Conservation (phyloP, 2,888 invertebrate genomes). For the Erynnis tages region DNA sequence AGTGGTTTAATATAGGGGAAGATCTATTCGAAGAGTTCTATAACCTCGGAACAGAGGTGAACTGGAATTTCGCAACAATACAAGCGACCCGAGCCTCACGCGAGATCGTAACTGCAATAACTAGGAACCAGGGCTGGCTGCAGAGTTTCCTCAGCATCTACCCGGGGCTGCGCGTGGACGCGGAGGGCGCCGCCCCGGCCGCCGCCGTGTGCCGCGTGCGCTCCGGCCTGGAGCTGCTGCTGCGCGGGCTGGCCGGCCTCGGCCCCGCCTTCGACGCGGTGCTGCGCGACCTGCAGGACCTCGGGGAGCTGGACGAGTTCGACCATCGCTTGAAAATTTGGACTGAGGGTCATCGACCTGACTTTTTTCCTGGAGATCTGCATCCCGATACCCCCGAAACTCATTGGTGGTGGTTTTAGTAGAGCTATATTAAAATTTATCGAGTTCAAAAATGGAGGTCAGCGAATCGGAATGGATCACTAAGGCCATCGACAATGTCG, state of each 20-base stretch:
- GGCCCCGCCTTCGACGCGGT: constrained; percentile 31
- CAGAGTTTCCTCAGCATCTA: constrained; percentile 34
- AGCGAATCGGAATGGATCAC: constrained; percentile 33
- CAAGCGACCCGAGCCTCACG: constrained; percentile 20
- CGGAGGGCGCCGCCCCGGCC: constrained; percentile 32
- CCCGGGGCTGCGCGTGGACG: constrained; percentile 32
- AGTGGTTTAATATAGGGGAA: constrained; percentile 36
- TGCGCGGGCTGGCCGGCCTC: constrained; percentile 30
- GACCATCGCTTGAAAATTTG: constrained; percentile 34
- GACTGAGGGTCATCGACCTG: constrained; percentile 36
- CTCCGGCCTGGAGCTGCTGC: constrained; percentile 10
- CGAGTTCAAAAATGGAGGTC: constrained; percentile 38
- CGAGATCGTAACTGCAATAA: neutral
- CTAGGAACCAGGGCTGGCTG: neutral
- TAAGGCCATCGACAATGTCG: constrained; percentile 35
- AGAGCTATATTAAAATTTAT: neutral
- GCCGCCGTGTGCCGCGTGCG: constrained; percentile 9
- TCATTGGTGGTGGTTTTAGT: constrained; percentile 39
- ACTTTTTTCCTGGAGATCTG: constrained; percentile 30
- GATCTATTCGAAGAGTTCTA: constrained; percentile 34
- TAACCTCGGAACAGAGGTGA: constrained; percentile 27
- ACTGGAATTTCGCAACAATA: constrained; percentile 31
- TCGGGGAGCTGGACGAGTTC: constrained; percentile 36
- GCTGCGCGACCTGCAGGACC: constrained; percentile 29
- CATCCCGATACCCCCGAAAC: constrained; percentile 22